These are phyloP conservation scores for Lepus oiostolus DNA, from an alignment of 2,797 vertebrate genomes.

Conservation along the genomic window DNA sequence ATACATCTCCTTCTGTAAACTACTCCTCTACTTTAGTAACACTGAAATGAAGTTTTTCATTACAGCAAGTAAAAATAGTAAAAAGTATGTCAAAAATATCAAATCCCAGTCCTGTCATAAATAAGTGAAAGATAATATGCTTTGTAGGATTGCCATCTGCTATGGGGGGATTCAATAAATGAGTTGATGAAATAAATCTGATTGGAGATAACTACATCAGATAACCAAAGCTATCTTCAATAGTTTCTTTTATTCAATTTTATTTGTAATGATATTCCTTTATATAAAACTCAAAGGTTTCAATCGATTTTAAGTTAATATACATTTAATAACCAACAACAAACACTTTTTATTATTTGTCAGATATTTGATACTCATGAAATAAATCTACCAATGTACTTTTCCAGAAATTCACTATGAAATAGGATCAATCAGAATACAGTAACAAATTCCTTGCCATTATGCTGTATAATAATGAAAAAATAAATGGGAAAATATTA, in stretches of 20 bases:
- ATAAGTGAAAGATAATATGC: slow-evolving; percentile 87
- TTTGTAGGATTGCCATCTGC: slow-evolving; percentile 93
- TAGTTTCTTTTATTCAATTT: slow-evolving; percentile 91
- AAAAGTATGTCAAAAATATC: slow-evolving; percentile 78
- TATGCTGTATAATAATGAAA: slow-evolving; percentile 13
- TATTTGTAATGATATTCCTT: slow-evolving; percentile 90
- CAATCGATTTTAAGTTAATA: slow-evolving; percentile 87
- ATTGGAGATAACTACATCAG: slow-evolving; percentile 88
- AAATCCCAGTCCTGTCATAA: slow-evolving; percentile 77
- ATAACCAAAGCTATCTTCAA: slow-evolving; percentile 90
- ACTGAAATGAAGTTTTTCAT: slow-evolving; percentile 77
- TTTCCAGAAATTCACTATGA: slow-evolving; percentile 84
- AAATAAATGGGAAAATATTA: slow-evolving; percentile 64
- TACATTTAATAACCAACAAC: slow-evolving; percentile 75
- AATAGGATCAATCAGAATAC: slow-evolving; percentile 56
- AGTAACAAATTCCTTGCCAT: slow-evolving; percentile 9
- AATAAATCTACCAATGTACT: slow-evolving; percentile 75
- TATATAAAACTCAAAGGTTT: slow-evolving; percentile 86
- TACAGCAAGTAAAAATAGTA: slow-evolving; percentile 65
- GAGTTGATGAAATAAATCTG: slow-evolving; percentile 90
- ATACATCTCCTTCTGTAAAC: too few species aligned
- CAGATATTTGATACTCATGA: slow-evolving; percentile 81
- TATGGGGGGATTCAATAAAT: slow-evolving; percentile 91
- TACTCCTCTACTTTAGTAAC: slow-evolving; percentile 37
- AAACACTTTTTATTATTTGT: slow-evolving; percentile 86